Evolutionary conservation across 2,797 vertebrate species (phyloP), one percentile per base, ranked within the genome.

Genomic region (Hippocampus kuda): DNA sequence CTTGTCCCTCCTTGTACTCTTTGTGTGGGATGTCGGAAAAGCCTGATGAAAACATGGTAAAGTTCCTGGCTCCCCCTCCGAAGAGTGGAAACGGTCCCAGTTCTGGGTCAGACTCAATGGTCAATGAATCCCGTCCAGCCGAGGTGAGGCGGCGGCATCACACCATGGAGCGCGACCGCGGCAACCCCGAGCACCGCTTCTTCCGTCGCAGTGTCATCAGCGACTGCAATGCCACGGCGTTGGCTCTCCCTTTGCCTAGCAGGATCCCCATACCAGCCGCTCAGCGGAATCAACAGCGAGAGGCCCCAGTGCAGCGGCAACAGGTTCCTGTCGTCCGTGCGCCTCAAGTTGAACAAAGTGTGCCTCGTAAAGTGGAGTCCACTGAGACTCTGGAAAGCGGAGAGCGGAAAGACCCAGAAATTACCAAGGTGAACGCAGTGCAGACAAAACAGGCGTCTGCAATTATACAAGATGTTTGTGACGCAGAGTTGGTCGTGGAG

Each of bases 121-220:
- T 97, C 44, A 90, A 90, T 42, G 94, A 94, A 74, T 85, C 88
- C 68, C 85, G 93, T 61, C 90, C 91, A 22, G 81, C 92, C 13
- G 95, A 95, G 77, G 88, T 92, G 72, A 93, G 94, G 65, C 93
- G 95, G 1, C 93, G 96, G 70, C 94, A 95, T 85, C 94, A 98
- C 89, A 98, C 94, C 54, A 98, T 98, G 94, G 96, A 98, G 84
- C 94, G 95, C 71, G 95, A 98, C 82, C 91, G 92, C 73, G 91
- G 92, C n/a, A 93, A 93, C 38, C 88, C 89, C 8, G 95, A 98
- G 84, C 96, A 98, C 79, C 94, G 95, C 61, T 98, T 98, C 78
- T 91, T 98, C 74, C 94, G 96, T 57, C 95, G 96, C 73, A 98
- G 96, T 74, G 95, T 98, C 78, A 96, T 98, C 86, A 98, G 94